These are phyloP conservation scores for Penaeus japonicus DNA, from an alignment of 1,140 invertebrate species.

Conservation along the genomic window DNA sequence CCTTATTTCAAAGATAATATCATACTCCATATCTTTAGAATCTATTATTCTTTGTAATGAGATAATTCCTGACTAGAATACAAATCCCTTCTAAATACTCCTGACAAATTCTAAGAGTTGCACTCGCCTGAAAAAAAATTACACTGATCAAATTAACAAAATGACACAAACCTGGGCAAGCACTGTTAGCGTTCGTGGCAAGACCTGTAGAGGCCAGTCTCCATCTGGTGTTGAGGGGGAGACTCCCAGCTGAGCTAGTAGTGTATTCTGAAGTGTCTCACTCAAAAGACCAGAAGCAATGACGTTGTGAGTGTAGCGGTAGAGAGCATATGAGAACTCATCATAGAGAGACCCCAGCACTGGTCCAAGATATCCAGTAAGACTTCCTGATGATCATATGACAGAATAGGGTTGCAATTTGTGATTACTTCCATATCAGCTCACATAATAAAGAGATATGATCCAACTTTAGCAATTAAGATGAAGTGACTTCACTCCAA, in stretches of 20 bases:
- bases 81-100: neutral
- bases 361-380: slow-evolving; percentile 58
- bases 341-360: slow-evolving; percentile 70
- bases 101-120: no score
- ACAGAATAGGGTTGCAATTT: neutral
- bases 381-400: slow-evolving; percentile 58
- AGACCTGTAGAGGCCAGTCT: slow-evolving; percentile 84
- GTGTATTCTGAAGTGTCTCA: slow-evolving; percentile 74
- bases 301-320: slow-evolving; percentile 84
- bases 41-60: no score
- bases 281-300: slow-evolving; percentile 75
- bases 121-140: no score
- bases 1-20: no score
- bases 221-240: slow-evolving; percentile 73
- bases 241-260: slow-evolving; percentile 79
- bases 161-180: slow-evolving; percentile 72
- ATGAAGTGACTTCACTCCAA: neutral
- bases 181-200: slow-evolving; percentile 83
- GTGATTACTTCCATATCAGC: neutral
- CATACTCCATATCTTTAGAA: no score
- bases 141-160: neutral
- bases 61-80: no score
- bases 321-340: slow-evolving; percentile 80
- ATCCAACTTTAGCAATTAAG: neutral
- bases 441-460: neutral